A percentile compares a stretch with the other conserved stretches of the same genome.
Evolutionary conservation across 2,888 invertebrate genomes (phyloP).

Genomic region (Apodemia zela): DNA sequence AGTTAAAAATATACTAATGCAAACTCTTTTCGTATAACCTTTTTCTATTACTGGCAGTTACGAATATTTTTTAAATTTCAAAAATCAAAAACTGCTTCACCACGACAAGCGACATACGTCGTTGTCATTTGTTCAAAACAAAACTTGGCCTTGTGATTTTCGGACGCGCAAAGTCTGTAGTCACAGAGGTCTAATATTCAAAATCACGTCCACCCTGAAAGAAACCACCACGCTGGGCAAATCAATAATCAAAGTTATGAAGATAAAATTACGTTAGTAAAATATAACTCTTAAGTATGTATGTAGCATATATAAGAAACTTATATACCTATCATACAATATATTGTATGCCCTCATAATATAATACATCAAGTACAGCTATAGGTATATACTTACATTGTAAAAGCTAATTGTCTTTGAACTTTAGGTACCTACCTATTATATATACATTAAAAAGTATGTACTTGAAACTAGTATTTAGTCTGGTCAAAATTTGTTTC

Average conservation of each 20-base stretch:
- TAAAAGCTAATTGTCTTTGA: background rate
- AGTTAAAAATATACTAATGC: background rate
- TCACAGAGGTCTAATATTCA: conserved; percentile 1
- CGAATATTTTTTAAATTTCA: conserved; percentile 55
- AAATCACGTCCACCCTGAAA: conserved; percentile 43
- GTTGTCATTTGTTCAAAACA: conserved; percentile 71
- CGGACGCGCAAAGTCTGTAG: background rate
- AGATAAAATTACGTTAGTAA: conserved; percentile 75
- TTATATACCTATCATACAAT: background rate
- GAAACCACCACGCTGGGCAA: conserved; percentile 70
- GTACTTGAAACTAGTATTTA: no score
- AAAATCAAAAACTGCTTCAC: conserved; percentile 58
- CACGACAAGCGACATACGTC: conserved; percentile 63
- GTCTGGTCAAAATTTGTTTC: no score
- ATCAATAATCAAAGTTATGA: conserved; percentile 77
- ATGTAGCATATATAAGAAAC: background rate
- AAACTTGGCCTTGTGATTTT: conserved; percentile 33
- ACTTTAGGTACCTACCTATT: no score
- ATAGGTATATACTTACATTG: no score
- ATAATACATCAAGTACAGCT: no score
- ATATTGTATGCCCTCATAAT: background rate
- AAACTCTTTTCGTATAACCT: conserved; percentile 20
- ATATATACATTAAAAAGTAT: no score
- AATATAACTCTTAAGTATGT: conserved; percentile 18
- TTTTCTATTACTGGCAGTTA: conserved; percentile 32